phyloP scores from a whole-genome alignment of 2,113 vertebrate species.

The Rousettus leschenaultii region DNA sequence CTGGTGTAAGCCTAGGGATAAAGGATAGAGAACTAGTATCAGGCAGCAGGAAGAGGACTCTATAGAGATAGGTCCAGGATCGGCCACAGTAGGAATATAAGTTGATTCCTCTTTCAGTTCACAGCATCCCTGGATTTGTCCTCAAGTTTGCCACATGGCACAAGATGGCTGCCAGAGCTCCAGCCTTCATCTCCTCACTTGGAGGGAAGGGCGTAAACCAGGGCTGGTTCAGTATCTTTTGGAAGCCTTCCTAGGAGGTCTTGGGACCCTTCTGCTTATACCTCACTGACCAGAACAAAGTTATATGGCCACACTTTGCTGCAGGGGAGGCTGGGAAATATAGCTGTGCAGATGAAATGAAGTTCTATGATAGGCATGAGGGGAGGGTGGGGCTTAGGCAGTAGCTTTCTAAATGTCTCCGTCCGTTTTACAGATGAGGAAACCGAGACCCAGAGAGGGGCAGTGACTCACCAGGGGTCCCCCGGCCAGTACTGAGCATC shows the following conservation, averaged over 20 bases:
- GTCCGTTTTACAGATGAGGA: conserved; percentile 70
- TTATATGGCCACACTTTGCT: background rate
- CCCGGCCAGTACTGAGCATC: conserved; percentile 42
- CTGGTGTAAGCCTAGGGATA: conserved; percentile 84
- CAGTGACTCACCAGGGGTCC: conserved; percentile 34
- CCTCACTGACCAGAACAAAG: background rate
- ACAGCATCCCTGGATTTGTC: background rate
- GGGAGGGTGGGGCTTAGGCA: background rate
- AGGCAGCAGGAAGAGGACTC: background rate
- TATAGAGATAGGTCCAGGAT: background rate
- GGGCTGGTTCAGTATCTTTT: background rate
- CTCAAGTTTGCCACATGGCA: background rate
- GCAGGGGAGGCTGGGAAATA: background rate
- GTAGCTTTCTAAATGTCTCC: conserved; percentile 42
- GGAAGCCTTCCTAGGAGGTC: background rate
- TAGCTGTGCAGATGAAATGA: background rate
- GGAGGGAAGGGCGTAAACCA: background rate
- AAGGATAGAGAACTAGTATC: background rate
- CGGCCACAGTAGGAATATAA: background rate
- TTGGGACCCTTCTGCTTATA: background rate
- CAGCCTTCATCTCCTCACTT: background rate
- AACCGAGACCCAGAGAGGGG: conserved; percentile 33
- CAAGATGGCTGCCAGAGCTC: background rate
- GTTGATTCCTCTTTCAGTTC: background rate
- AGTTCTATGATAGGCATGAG: background rate